phyloP scores from a whole-genome alignment of 2,888 invertebrate species.

The Diloba caeruleocephala region DNA sequence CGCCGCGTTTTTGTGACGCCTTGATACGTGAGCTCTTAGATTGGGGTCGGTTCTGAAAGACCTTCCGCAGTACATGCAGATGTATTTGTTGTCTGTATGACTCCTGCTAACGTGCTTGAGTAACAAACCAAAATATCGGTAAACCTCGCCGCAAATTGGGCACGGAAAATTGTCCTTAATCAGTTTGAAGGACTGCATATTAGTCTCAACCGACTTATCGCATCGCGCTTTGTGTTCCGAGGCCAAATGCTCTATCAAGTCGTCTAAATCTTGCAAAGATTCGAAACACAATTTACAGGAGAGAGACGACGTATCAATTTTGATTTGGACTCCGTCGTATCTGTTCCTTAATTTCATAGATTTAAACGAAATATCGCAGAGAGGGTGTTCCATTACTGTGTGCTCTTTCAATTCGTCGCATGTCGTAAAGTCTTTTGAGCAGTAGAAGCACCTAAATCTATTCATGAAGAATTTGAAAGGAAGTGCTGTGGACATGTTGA shows the following conservation, averaged over 20 bases:
- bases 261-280: slow-evolving; percentile 60
- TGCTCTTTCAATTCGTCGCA: slow-evolving; percentile 75
- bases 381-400: slow-evolving; percentile 69
- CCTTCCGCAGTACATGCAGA: slow-evolving; percentile 75
- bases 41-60: slow-evolving; percentile 72
- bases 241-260: slow-evolving; percentile 66
- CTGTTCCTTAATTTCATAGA: slow-evolving; percentile 73
- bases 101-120: slow-evolving; percentile 70
- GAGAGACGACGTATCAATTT: slow-evolving; percentile 72
- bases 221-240: slow-evolving; percentile 63
- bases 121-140: slow-evolving; percentile 71
- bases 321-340: slow-evolving; percentile 71
- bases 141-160: slow-evolving; percentile 69
- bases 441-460: slow-evolving; percentile 80
- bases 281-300: slow-evolving; percentile 72
- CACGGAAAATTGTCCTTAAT: slow-evolving; percentile 72
- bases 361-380: slow-evolving; percentile 72
- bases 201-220: slow-evolving; percentile 61
- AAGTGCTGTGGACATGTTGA: slow-evolving; percentile 77
- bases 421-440: slow-evolving; percentile 73
- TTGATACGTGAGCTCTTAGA: slow-evolving; percentile 69
- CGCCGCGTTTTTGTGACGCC: slow-evolving; percentile 61
- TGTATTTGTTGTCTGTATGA: slow-evolving; percentile 72
- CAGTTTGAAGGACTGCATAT: slow-evolving; percentile 69
- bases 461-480: slow-evolving; percentile 79